A percentile compares a stretch with the other conserved stretches of the same genome.
phyloP scores from a whole-genome alignment of 1,140 invertebrate species.

The Magallana angulata region DNA sequence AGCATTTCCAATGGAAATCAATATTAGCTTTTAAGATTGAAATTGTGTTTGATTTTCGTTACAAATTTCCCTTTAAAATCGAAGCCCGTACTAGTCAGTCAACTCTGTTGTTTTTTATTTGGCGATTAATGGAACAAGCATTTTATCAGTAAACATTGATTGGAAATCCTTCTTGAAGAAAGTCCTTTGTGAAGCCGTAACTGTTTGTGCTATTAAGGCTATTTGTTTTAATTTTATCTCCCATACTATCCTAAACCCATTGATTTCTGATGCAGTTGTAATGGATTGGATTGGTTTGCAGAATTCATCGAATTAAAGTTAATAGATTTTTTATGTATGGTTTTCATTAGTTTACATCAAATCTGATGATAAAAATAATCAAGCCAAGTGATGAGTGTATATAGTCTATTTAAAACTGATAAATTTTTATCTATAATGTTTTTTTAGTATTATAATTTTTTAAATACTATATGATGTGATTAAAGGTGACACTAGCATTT shows the following conservation, averaged over 20 bases:
- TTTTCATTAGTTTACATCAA: too few species aligned
- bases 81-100: background rate
- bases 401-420: too few species aligned
- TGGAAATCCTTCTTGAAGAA: slow-evolving; percentile 16
- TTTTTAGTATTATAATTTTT: too few species aligned
- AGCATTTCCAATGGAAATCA: slow-evolving; percentile 5
- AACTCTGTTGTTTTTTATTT: background rate
- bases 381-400: too few species aligned
- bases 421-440: too few species aligned
- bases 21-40: slow-evolving; percentile 32
- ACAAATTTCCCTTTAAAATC: slow-evolving; percentile 15
- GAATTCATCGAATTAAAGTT: background rate
- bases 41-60: slow-evolving; percentile 25
- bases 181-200: slow-evolving; percentile 8
- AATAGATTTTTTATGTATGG: background rate
- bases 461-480: too few species aligned
- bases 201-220: slow-evolving; percentile 13
- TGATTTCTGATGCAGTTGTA: slow-evolving; percentile 27
- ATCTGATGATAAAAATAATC: too few species aligned
- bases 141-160: slow-evolving; percentile 35
- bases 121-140: slow-evolving; percentile 25
- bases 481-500: too few species aligned
- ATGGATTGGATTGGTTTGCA: background rate
- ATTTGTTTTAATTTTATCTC: slow-evolving; percentile 34
- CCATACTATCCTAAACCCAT: slow-evolving; percentile 8